Evolutionary conservation across 2,113 vertebrate species (phyloP), one percentile per base, ranked within the genome.

Genomic region (Lepisosteus osseus): DNA sequence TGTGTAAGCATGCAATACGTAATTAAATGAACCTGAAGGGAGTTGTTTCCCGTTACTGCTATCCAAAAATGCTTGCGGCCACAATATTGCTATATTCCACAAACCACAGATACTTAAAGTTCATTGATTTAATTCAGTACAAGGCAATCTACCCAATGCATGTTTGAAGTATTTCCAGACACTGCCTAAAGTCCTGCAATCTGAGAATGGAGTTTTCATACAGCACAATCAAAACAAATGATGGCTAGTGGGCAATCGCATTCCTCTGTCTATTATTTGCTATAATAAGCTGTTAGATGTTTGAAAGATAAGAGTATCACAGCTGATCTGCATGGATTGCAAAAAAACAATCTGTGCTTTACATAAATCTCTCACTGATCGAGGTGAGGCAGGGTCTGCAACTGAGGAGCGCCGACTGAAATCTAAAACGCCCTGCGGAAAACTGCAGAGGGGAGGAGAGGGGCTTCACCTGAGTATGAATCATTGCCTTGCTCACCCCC

Each of bases 271-370:
- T 81, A 88, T 86, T 85, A 90, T 71, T 78, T 78, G 70, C 82
- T 79, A 81, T 91, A 91, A 91, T 88, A 87, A 91, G 86, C 88
- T 85, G 85, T 88, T 83, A 90, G 83, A 86, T 85, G 88, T 88
- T 86, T 75, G 82, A 88, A 81, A 74, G 79, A 84, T 79, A 79
- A 80, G 81, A 80, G 84, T 79, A 83, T 51, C 9, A 51, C 9
- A 51, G 5, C 47, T 51, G 9, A 51, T 51, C 47, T 51, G 47
- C 47, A 51, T 51, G 47, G 9, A 51, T 51, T 51, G 47, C 9
- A 51, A 51, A 5, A 51, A 5, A 51, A 51, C 47, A 51, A 51
- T 29, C 29, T 29, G 29, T 29, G 29, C 29, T 29, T 29, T 29
- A 29, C 29, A 29, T 29, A 29, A 29, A 29, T 29, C 29, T 29